Evolutionary conservation across 2,797 vertebrate species (phyloP), one percentile per base, ranked within the genome.

Genomic region (Sebastes steindachneri): DNA sequence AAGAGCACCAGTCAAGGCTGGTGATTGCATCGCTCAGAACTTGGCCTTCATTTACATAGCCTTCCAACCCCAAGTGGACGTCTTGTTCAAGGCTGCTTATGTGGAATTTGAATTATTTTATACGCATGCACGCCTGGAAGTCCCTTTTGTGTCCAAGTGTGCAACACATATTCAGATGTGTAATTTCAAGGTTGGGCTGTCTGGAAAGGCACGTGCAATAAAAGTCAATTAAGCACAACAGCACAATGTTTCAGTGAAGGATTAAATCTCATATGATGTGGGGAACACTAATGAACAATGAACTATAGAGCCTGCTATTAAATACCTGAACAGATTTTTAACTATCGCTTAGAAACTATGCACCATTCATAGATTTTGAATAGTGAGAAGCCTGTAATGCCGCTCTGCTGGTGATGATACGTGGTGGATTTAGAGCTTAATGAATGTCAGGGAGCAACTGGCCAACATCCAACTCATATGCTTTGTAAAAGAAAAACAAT

Each of bases 101-200:
- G 35, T 26, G 15, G 37, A 25, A 26, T 45, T 26, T 23, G 14
- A 15, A 45, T 45, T 41, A 45, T 65, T 26, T 65, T 25, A 65
- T 45, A 45, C 15, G 5, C 9, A 8, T 26, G 63, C 35, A 45
- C 1, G 63, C 12, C 23, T 23, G 23, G 7, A 19, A 17, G 63
- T 65, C 63, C 63, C 35, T 19, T 65, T 65, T 65, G 35, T 45
- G 21, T 64, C n/a, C 60, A 37, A 35, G n/a, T 63, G 60, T 63
- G 21, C 33, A 64, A 64, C 21, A 23, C 21, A 25, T 79, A 82
- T 88, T 68, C 67, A 26, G 8, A 66, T 77, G 54, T 73, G 70
- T 37, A 87, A 84, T 82, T 82, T 86, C 92, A 87, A 90, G 84
- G 88, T 86, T 86, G 83, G 79, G 25, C 77, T 79, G 80, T 79